Evolutionary conservation across 2,797 vertebrate species (phyloP), one percentile per base, ranked within the genome.

Genomic region (Paramormyrops hopkinsi): DNA sequence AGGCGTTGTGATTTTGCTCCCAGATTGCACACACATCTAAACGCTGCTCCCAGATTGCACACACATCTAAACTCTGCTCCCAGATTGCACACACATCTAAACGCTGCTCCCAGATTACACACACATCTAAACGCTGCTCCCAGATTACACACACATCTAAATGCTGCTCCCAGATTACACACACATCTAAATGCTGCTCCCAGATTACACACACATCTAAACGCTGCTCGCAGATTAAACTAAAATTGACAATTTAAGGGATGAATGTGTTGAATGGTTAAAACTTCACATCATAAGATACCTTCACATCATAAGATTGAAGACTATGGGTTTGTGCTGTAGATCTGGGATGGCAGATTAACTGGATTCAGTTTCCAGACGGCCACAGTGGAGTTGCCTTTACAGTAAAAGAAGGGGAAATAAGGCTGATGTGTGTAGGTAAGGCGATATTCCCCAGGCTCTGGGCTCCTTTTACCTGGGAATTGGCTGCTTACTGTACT

Each of bases 381-480:
- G 4, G 25, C 53, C 53, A 12, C 50, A 19, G 51, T 0, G 25
- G 25, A 53, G 25, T 37, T 37, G 50, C 50, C 29, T 56, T 87
- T 87, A 53, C 85, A 37, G 85, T 86, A 86, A 86, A 53, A 53
- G n/a, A 53, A 87, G 51, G 6, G 29, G 85, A 87, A 54, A 54
- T 54, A 59, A 54, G 85, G 7, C 22, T 56, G 53, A 54, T 37
- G 25, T 37, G 2, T 41, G 12, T 17, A 19, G 11, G 85, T 12
- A 86, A 56, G 17, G 17, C 11, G 4, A 87, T 53, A 87, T 8
- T 14, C 4, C 29, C 29, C 9, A 25, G 82, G 82, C 22, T 4
- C n/a, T 12, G 22, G 44, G 79, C 50, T 86, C 50, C 4, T 17
- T 54, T 50, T 50, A 54, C 22, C 48, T 53, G 25, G 25, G 83